Conservation (phyloP, 1,140 invertebrate genomes). For the Hyposmocoma kahamanoa region DNA sequence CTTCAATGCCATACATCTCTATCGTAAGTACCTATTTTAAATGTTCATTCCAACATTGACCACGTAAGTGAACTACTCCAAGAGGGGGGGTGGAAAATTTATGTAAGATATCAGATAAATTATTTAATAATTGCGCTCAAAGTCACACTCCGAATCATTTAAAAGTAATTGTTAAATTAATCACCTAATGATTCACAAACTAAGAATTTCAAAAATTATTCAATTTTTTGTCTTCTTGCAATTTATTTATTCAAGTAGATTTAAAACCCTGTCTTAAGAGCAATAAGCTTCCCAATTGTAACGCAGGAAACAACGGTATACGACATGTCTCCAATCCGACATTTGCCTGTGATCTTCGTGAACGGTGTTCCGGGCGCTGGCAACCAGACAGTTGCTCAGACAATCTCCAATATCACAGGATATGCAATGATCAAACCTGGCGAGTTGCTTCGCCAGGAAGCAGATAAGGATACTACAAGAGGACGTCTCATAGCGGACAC, state of each 20-base stretch:
- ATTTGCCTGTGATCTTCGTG: constrained; percentile 70
- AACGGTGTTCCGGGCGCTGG: constrained; percentile 69
- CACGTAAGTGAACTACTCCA: no score
- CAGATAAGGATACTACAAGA: constrained; percentile 53
- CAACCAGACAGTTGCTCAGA: constrained; percentile 62
- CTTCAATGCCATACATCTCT: no score
- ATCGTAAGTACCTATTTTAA: no score
- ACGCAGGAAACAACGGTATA: constrained; percentile 42
- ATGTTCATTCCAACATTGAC: no score
- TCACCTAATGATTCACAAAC: no score
- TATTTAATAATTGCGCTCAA: no score
- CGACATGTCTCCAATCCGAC: constrained; percentile 56
- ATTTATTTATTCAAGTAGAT: background rate
- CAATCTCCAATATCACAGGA: constrained; percentile 66
- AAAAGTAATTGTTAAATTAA: no score
- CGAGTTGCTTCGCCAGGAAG: constrained; percentile 55
- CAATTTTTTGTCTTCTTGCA: no score
- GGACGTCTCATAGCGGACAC: constrained; percentile 57
- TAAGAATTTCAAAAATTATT: no score
- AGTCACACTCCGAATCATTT: no score
- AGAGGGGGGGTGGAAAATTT: no score
- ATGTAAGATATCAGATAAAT: no score
- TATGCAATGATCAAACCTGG: constrained; percentile 62
- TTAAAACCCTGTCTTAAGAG: background rate
- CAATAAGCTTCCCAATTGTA: background rate